phyloP scores from a whole-genome alignment of 1,140 invertebrate genomes.

The Drosophila baimaii region DNA sequence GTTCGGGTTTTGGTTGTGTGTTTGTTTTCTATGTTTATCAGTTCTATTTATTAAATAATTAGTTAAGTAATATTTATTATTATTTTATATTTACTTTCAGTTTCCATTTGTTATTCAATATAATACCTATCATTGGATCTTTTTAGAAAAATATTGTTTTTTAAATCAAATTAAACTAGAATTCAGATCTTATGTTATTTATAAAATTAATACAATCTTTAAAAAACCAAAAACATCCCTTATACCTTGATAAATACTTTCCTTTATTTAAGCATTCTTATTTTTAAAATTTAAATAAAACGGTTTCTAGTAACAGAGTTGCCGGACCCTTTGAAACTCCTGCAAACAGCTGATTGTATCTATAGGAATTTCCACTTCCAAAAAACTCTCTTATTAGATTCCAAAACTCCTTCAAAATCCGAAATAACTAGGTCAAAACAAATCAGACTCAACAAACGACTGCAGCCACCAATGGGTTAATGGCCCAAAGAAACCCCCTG shows the following conservation, averaged over 20 bases:
- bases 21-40: not conserved
- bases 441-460: not conserved
- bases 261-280: not conserved
- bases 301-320: not conserved
- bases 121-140: not conserved
- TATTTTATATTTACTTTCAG: not conserved
- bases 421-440: not conserved
- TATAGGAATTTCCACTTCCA: conserved; percentile 27
- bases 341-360: conserved; percentile 26
- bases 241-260: not conserved
- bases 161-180: not conserved
- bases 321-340: conserved; percentile 1
- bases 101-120: not conserved
- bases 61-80: not conserved
- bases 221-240: no score
- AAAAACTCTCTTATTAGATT: no score
- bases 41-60: not conserved
- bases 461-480: conserved; percentile 30
- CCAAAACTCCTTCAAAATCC: not conserved
- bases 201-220: not conserved
- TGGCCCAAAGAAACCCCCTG: conserved; percentile 16
- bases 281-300: not conserved
- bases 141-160: not conserved
- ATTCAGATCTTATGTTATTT: not conserved
- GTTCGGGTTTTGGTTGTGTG: not conserved